These are phyloP conservation scores for Chrysolophus pictus DNA, from an alignment of 2,797 vertebrate species.

Conservation along the genomic window DNA sequence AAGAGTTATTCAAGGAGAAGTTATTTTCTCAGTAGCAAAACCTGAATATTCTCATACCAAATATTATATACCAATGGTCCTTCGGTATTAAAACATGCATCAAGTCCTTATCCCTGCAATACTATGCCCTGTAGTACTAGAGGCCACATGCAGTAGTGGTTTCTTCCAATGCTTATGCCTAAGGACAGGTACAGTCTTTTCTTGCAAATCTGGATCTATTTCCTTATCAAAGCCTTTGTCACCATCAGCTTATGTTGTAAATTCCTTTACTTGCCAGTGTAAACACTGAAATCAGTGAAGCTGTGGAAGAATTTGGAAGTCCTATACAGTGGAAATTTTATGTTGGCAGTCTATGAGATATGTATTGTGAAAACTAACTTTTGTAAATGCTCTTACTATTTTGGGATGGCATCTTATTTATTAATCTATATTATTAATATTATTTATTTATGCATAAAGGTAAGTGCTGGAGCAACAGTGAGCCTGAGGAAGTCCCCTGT, in stretches of 20 bases:
- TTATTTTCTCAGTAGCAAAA: slow-evolving; percentile 3
- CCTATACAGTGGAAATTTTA: background rate
- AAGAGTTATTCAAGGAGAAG: slow-evolving; percentile 38
- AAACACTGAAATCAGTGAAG: background rate
- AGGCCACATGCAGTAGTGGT: background rate
- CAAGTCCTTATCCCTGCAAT: background rate
- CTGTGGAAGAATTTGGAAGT: background rate
- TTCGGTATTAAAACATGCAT: background rate
- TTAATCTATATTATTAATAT: background rate
- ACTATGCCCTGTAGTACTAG: background rate
- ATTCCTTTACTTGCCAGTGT: background rate
- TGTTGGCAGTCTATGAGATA: background rate
- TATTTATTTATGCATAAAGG: slow-evolving; percentile 2
- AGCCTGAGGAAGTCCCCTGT: slow-evolving; percentile 29
- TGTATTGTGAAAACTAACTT: background rate
- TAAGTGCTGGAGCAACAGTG: slow-evolving; percentile 18
- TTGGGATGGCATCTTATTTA: background rate
- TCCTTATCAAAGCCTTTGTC: background rate
- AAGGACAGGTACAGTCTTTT: background rate
- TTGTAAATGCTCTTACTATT: background rate
- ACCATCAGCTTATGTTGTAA: background rate
- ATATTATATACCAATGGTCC: background rate
- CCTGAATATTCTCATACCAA: background rate
- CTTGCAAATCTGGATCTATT: background rate
- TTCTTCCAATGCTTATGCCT: background rate